Base-by-base conservation (phyloP, 37 sponge, comb jelly and placozoan species). In the Dysidea cf. avara region DNA sequence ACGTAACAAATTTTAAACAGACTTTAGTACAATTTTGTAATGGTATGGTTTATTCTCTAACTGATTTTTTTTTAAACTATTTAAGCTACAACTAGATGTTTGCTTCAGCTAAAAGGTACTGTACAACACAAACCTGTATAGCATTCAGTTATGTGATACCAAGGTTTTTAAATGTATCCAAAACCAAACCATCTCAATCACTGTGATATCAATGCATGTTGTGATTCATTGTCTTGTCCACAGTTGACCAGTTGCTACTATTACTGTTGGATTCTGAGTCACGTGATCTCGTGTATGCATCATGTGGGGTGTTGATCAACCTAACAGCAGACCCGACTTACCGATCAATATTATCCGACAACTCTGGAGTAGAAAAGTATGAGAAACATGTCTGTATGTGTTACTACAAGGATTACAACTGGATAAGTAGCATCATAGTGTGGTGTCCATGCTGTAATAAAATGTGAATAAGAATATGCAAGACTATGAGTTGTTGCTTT, bases 261-360 rank as follows among this genome's bases (percentile, higher is more conserved):
- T 69, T 85, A 4, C 53, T 94, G 30, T 59, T 91, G 59, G 96
- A 95, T 81, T 83, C 93, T 66, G 89, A 64, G 24, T 64, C 76
- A 14, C 32, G 81, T 31, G 96, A 95, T 56, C 21, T 91, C 77
- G 93, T 95, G 35, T 95, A 79, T 58, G 73, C 79, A 31, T 53
- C 85, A 28, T 95, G 96, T 75, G 96, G 96, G 18, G 86, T 95
- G 3, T 74, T 95, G 46, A 39, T 95, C 61, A 95, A 95, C 65
- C 56, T 95, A 38, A 85, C 85, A 82, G 64, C 59, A 1, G 91
- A 84, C 40, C 40, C 79, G 7, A 52, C 60, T 20, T 56, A 66
- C 57, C 72, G 86, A n/a, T 26, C 34, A 36, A 74, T 43, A 17
- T 57, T 93, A 1, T 18, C 56, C n/a, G 55, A 56, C 24, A 75